Evolutionary conservation across 1,140 invertebrate genomes (phyloP), one percentile per base, ranked within the genome.

Genomic region (Magallana gigas): DNA sequence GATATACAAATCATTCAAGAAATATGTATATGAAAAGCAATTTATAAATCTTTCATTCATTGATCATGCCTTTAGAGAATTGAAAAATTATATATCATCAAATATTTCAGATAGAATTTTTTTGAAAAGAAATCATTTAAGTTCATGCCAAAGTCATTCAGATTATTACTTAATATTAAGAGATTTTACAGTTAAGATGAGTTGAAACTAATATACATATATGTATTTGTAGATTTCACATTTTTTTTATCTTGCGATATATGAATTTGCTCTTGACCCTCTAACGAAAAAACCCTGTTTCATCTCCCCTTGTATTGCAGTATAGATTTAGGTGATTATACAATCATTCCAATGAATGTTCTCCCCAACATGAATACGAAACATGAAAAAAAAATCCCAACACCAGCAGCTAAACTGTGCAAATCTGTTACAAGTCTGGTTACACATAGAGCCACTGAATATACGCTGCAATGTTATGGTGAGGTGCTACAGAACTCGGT

Each of bases 361-460:
- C 2, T 48, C 36, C 36, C 3, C 23, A 76, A 36, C 36, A 11
- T 48, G 12, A 18, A 76, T 16, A 76, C 36, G 9, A 76, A 76
- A 76, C 7, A 76, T 76, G 23, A 8, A 76, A 36, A 48, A 48
- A 48, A 48, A 76, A 23, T 12, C 68, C 68, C 68, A 14, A 76
- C 68, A 76, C 68, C 68, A 29, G 68, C 36, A 18, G 29, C 64
- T 76, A 36, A 76, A 76, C 11, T 76, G 68, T 76, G 68, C 68
- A 76, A 23, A 12, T 76, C 8, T 76, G 68, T 23, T 29, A 36
- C 36, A 76, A 1, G 12, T 76, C 68, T 76, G 68, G 23, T 76
- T 76, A 76, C 36, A 76, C 8, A 12, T 29, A 29, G 23, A 76
- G 68, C 68, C 23, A 76, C 29, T 76, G 23, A 76, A 76, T 76